Percentiles rank a stretch among this genome's conserved stretches.
These are phyloP conservation scores for Protophormia terraenovae DNA, from an alignment of 2,888 invertebrate genomes.

Conservation along the genomic window DNA sequence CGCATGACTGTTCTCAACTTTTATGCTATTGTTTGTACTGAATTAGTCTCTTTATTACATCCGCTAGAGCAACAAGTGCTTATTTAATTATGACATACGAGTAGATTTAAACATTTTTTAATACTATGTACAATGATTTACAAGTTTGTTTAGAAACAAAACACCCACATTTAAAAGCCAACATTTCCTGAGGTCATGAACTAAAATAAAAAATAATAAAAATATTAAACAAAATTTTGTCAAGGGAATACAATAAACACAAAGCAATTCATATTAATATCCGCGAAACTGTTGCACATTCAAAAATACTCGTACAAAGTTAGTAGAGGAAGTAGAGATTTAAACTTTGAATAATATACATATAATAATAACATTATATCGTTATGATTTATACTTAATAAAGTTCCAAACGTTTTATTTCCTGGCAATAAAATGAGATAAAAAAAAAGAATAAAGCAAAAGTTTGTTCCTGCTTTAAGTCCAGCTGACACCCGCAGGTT, in stretches of 20 bases:
- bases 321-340: not conserved
- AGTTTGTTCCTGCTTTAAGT: not conserved
- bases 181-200: slow-evolving; percentile 33
- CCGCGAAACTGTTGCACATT: not conserved
- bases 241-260: not conserved
- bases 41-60: not conserved
- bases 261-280: not conserved
- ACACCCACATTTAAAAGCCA: not conserved
- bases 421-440: not conserved
- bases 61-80: slow-evolving; percentile 50
- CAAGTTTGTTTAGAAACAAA: slow-evolving; percentile 4
- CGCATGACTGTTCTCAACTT: slow-evolving; percentile 43
- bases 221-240: not conserved
- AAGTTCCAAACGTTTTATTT: not conserved
- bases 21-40: not conserved
- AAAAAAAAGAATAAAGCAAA: not conserved
- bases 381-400: slow-evolving; percentile 15
- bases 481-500: not conserved
- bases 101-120: slow-evolving; percentile 3
- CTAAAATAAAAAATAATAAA: slow-evolving; percentile 2
- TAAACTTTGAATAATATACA: not conserved
- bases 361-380: not conserved
- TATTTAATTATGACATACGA: slow-evolving; percentile 22
- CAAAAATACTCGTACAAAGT: not conserved
- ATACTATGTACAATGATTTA: slow-evolving; percentile 30